Percentiles rank a stretch among this genome's conserved stretches.
Evolutionary conservation across 1,140 invertebrate genomes (phyloP).

Genomic region (Oryctes rhinoceros): DNA sequence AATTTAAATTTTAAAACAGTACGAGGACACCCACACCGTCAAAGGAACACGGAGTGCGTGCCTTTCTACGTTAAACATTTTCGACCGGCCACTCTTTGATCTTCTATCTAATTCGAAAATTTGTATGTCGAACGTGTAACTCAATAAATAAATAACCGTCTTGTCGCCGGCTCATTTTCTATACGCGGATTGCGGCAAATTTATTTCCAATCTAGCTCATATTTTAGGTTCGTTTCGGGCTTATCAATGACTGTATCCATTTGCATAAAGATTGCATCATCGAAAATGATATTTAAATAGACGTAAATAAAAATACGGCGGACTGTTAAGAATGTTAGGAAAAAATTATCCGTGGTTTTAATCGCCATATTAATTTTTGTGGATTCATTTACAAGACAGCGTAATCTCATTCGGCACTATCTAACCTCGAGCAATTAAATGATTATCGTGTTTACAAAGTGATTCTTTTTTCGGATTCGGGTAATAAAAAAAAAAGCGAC

Average conservation of each 20-base stretch:
- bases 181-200: neutral
- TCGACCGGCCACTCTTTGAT: neutral
- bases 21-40: neutral
- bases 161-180: neutral
- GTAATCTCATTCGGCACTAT: neutral
- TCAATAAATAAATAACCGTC: conserved; percentile 1
- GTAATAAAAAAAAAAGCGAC: neutral
- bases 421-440: too few relatives aligned
- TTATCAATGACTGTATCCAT: neutral
- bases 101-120: conserved; percentile 1
- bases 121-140: neutral
- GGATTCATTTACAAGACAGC: neutral
- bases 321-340: neutral
- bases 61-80: neutral
- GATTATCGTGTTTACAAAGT: neutral
- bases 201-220: neutral
- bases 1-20: neutral
- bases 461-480: neutral
- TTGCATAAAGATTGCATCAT: conserved; percentile 18
- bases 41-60: neutral
- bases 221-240: neutral
- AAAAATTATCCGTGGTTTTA: too few relatives aligned
- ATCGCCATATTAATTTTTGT: neutral
- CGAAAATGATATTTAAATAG: neutral
- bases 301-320: neutral